A percentile compares a stretch with the other conserved stretches of the same genome.
Conservation (phyloP, 2,113 vertebrate genomes). For the Grammomys dolichurus region DNA sequence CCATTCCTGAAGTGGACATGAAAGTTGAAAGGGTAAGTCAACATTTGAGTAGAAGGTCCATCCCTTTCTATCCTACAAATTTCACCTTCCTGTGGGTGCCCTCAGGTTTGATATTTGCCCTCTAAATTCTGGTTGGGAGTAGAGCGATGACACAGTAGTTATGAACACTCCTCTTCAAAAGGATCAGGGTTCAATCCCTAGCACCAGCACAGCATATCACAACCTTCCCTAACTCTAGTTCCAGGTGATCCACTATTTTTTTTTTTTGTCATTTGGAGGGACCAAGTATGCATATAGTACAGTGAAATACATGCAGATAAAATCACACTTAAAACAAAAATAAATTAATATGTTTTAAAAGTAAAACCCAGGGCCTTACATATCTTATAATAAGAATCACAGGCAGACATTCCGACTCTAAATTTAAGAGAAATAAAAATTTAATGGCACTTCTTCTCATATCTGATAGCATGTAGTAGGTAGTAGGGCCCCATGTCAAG, state of each 20-base stretch:
- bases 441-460: background rate
- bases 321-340: background rate
- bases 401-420: background rate
- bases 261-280: background rate
- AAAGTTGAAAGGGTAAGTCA: background rate
- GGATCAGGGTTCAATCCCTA: background rate
- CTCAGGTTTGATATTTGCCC: background rate
- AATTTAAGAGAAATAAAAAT: background rate
- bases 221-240: background rate
- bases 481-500: fast-evolving
- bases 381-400: background rate
- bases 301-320: background rate
- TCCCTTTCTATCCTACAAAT: background rate
- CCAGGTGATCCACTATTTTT: background rate
- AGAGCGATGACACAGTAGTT: background rate
- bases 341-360: background rate
- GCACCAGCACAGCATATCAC: background rate
- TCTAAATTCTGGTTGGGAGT: background rate
- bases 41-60: background rate
- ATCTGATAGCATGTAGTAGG: background rate
- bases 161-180: background rate
- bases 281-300: background rate
- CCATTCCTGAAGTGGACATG: background rate
- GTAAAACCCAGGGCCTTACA: background rate
- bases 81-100: background rate